These are phyloP conservation scores for Myodes glareolus DNA, from an alignment of 2,113 vertebrate genomes.

Conservation along the genomic window DNA sequence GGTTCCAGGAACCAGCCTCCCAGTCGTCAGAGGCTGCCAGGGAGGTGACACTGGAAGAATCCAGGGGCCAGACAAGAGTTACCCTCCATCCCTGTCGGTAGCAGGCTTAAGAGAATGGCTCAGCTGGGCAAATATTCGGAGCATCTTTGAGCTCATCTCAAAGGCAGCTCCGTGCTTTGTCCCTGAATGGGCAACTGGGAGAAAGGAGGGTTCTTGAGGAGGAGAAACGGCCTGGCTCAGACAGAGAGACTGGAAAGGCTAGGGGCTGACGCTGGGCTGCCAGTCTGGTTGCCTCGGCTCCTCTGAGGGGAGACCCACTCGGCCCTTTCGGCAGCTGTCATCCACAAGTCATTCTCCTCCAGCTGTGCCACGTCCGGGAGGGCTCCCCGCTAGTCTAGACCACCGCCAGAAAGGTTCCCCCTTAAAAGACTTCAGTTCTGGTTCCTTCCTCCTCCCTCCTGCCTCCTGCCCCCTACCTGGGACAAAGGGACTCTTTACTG, in stretches of 20 bases:
- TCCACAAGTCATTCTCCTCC: neutral
- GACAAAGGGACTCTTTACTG: neutral
- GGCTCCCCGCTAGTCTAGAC: neutral
- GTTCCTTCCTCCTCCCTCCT: rapidly evolving
- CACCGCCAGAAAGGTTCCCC: rapidly evolving
- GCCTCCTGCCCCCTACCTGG: neutral
- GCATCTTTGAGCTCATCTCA: neutral
- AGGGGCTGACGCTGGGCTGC: neutral
- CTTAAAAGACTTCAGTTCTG: neutral
- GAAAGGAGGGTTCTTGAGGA: neutral
- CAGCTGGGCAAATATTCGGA: neutral
- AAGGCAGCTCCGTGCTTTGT: neutral
- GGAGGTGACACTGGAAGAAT: neutral
- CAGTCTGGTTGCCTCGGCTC: rapidly evolving
- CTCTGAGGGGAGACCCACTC: neutral
- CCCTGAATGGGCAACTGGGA: neutral
- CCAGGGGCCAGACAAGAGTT: neutral
- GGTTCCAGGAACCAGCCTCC: conserved; percentile 80
- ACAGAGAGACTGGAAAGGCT: neutral
- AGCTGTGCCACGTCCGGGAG: neutral
- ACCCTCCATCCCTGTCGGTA: neutral
- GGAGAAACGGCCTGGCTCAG: neutral
- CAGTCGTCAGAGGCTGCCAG: neutral
- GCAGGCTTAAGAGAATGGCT: neutral
- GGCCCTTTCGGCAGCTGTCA: neutral